A percentile compares a stretch with the other conserved stretches of the same genome.
Conservation (phyloP, 2,888 invertebrate genomes). For the Tanypteryx hageni region DNA sequence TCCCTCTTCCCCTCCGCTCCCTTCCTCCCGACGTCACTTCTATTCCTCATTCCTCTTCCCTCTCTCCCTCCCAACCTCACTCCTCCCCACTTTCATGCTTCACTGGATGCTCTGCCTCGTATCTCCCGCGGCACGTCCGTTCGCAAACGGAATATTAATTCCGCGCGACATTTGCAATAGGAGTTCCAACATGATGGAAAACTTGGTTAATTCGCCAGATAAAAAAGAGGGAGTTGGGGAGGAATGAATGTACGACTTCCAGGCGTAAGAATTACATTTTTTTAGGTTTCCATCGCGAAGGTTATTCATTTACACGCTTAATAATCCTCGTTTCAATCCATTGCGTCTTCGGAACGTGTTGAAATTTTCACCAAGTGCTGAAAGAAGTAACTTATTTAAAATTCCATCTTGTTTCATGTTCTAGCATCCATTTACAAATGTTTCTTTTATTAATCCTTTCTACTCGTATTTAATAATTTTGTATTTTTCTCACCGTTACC, state of each 20-base stretch:
- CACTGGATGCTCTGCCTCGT: background rate
- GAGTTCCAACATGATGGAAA: background rate
- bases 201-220: conserved; percentile 46
- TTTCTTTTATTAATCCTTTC: too few relatives aligned
- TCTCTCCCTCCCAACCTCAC: background rate
- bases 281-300: background rate
- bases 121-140: conserved; percentile 36
- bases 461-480: too few relatives aligned
- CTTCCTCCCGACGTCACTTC: too few relatives aligned
- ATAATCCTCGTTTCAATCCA: background rate
- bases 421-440: too few relatives aligned
- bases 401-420: too few relatives aligned
- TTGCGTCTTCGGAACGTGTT: background rate
- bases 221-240: background rate
- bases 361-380: too few relatives aligned
- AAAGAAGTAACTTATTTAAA: too few relatives aligned
- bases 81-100: background rate
- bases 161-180: conserved; percentile 52
- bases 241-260: background rate
- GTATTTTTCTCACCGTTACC: too few relatives aligned
- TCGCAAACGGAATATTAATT: conserved; percentile 60
- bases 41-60: background rate
- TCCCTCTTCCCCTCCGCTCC: too few relatives aligned
- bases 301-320: background rate
- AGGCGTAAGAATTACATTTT: background rate